Base-by-base conservation (phyloP, 2,888 invertebrate genomes). In the Hypselothyrea guttata region DNA sequence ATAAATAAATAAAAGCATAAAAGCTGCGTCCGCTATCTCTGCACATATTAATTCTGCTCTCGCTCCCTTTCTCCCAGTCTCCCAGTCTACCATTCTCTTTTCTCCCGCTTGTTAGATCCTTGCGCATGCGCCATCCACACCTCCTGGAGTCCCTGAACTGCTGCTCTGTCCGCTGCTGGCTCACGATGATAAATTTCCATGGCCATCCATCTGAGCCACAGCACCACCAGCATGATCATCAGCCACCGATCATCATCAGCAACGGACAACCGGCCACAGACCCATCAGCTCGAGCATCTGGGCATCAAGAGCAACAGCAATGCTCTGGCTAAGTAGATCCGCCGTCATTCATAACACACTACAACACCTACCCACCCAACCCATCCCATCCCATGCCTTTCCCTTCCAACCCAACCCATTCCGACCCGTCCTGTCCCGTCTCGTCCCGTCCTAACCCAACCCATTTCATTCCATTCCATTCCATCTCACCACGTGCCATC, bases 121-220 rank as follows among this genome's bases (percentile, higher is more conserved):
- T 71, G 79, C 83, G 70, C 68, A 55, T 72, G 72, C 59, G 69
- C 72, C 56, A 63, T 34, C 46, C 35, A 69, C 45, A 28, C 41
- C 47, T 53, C 34, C 34, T 34, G 16, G 16, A 22, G 34, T 31
- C 12, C 52, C 56, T 56, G 45, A 62, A 33, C 30, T 59, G 68
- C 73, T 81, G 78, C 76, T 78, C 78, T 82, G 79, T 82, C 83
- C 79, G 67, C 40, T 66, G 59, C 47, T 70, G 71, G 67, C 71
- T 40, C 62, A 49, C 67, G 75, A 76, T 82, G 76, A 78, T 78
- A 78, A 78, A 78, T 78, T 66, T 76, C 38, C 58, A 15, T 58
- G 48, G 53, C 68, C 68, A 78, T 78, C 79, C 74, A 78, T 82
- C 83, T 75, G 55, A 64, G 72, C 66, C 53, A 31, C 38, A 48